Evolutionary conservation across 1,140 invertebrate genomes (phyloP), one percentile per base, ranked within the genome.

Genomic region (Drosophila nigromelanica): DNA sequence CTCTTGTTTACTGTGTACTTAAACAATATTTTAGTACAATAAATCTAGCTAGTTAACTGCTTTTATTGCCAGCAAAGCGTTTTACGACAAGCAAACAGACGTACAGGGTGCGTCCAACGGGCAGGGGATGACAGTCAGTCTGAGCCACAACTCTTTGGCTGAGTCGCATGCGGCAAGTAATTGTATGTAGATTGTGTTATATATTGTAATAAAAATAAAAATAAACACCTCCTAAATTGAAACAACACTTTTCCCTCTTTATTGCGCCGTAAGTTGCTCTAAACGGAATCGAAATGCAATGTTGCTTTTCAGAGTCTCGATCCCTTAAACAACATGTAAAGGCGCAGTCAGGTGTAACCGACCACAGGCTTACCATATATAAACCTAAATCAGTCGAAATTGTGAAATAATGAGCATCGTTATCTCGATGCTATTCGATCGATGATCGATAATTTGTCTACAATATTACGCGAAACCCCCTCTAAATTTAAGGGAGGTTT

Each of bases 31-130:
- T 89, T 72, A 89, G 85, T 89, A 89, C 85, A 89, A 89, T 89
- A 89, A 89, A 89, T 89, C 83, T 89, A 89, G 87, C 83, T 89
- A 89, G 83, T 89, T 89, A 89, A 89, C 85, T 89, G 83, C 85
- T 89, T 89, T 89, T 89, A 89, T 89, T 89, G 83, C 83, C 76
- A 89, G 73, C 83, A 89, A 89, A 89, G 80, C 83, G 85, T 89
- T 89, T 89, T 89, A 89, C 85, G 83, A 89, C 83, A 89, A 67
- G 60, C 76, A 83, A 78, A 78, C 75, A 64, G 48, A 78, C 58
- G 30, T 21, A 56, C 51, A 68, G 70, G 61, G 68, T 56, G 61
- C 37, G 27, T 12, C 52, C 39, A 37, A 43, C 12, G 18, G 21
- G 10, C 18, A 12, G 43, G 12, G 67, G 42, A 39, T 39, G 50